Conservation (phyloP, 92 coral and sea anemone genomes). For the Diadumene lineata region DNA sequence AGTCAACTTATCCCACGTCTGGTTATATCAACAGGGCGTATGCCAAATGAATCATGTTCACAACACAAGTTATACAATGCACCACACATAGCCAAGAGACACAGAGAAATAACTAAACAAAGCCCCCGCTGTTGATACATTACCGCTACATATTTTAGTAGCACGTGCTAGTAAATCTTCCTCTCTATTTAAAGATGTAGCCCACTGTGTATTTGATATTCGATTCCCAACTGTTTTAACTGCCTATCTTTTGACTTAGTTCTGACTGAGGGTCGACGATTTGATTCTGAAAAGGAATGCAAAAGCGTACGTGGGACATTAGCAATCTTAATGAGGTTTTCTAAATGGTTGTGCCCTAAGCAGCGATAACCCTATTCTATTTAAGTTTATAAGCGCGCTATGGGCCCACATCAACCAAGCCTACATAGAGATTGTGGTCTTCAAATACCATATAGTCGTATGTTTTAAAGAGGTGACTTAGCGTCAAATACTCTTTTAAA, state of each 20-base stretch:
- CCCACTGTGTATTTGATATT: conserved; percentile 1
- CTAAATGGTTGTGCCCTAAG: background rate
- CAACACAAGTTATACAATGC: background rate
- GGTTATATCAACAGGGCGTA: no score
- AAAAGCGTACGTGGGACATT: background rate
- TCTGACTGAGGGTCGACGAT: background rate
- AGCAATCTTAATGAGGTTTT: background rate
- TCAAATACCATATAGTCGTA: background rate
- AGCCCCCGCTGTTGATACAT: background rate
- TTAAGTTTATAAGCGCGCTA: background rate
- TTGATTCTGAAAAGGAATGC: background rate
- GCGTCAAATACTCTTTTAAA: background rate
- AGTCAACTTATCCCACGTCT: no score
- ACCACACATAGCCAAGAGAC: background rate
- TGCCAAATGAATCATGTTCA: no score
- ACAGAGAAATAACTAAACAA: background rate
- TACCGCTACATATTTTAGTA: background rate
- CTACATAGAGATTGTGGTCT: background rate
- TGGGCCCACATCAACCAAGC: background rate
- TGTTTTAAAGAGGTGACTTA: conserved; percentile 5
- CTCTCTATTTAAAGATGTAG: background rate
- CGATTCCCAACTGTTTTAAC: background rate
- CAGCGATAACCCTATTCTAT: background rate
- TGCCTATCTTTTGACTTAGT: background rate
- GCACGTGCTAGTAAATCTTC: background rate